Percentiles rank a stretch among this genome's conserved stretches.
phyloP scores from a whole-genome alignment of 2,888 invertebrate genomes.

The Mayetiola destructor region DNA sequence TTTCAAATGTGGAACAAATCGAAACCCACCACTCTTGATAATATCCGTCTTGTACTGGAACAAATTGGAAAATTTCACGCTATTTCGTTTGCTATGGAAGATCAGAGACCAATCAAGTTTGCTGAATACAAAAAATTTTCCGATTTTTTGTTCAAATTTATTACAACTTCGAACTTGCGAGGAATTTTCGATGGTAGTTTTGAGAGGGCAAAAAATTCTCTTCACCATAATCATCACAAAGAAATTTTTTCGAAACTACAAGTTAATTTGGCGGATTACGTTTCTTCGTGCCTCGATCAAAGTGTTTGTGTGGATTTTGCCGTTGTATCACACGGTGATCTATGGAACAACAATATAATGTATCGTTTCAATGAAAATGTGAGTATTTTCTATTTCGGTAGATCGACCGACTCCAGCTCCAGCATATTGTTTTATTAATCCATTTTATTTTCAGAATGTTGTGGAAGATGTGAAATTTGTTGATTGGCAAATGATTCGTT shows the following conservation, averaged over 20 bases:
- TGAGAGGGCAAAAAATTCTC: background rate
- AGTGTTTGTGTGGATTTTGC: background rate
- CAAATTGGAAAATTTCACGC: slow-evolving; percentile 16
- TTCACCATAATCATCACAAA: background rate
- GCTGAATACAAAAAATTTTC: slow-evolving; percentile 1
- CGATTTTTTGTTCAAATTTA: slow-evolving; percentile 11
- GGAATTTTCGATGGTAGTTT: slow-evolving; percentile 6
- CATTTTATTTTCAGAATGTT: background rate
- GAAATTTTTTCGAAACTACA: background rate
- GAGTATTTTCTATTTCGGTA: background rate
- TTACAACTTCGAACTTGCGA: slow-evolving; percentile 13
- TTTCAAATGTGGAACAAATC: slow-evolving; percentile 14
- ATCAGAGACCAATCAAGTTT: slow-evolving; percentile 15
- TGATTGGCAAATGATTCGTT: slow-evolving; percentile 18
- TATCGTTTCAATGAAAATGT: slow-evolving; percentile 11
- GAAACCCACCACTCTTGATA: slow-evolving; percentile 5
- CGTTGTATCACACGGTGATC: slow-evolving; percentile 4
- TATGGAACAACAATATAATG: slow-evolving; percentile 15
- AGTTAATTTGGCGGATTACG: background rate
- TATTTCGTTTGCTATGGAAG: slow-evolving; percentile 14
- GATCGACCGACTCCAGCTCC: background rate
- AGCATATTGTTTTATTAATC: background rate
- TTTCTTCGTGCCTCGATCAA: background rate
- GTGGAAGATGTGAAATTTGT: slow-evolving; percentile 15
- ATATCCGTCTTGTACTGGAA: slow-evolving; percentile 3